Conservation (phyloP, 2,797 vertebrate genomes). For the Crenuchus spilurus region DNA sequence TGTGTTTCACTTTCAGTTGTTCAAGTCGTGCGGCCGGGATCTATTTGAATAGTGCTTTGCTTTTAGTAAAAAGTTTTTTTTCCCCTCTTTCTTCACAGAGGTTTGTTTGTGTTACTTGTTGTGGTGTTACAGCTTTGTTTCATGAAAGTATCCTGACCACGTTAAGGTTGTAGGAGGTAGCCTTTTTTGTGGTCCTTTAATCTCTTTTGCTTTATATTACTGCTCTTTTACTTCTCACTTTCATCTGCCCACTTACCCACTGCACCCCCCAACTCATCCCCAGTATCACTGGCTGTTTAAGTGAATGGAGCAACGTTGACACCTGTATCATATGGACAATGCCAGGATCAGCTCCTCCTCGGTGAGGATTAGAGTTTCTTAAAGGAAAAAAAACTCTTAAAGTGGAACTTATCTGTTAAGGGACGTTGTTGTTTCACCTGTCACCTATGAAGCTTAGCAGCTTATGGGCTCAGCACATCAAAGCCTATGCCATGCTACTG, state of each 20-base stretch:
- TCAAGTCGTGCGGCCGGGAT: slow-evolving; percentile 8
- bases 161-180: slow-evolving; percentile 34
- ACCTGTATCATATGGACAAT: slow-evolving; percentile 34
- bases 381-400: slow-evolving; percentile 37
- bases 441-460: slow-evolving; percentile 24
- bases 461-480: slow-evolving; percentile 31
- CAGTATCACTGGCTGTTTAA: slow-evolving; percentile 13
- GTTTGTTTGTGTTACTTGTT: background rate
- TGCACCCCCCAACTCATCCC: background rate
- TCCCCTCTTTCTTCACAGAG: background rate
- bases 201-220: slow-evolving; percentile 46
- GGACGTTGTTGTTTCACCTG: slow-evolving; percentile 28
- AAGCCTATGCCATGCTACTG: slow-evolving; percentile 12
- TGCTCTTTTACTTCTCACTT: slow-evolving; percentile 41
- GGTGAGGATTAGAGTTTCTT: slow-evolving; percentile 27
- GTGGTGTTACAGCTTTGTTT: slow-evolving; percentile 20
- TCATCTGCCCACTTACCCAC: slow-evolving; percentile 38
- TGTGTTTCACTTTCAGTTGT: slow-evolving; percentile 6
- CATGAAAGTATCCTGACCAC: slow-evolving; percentile 6
- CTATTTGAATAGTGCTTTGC: slow-evolving; percentile 23
- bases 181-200: slow-evolving; percentile 39
- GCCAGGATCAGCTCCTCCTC: slow-evolving; percentile 23
- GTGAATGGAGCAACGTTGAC: slow-evolving; percentile 32
- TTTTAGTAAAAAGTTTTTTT: slow-evolving; percentile 13
- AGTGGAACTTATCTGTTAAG: slow-evolving; percentile 28